Evolutionary conservation across 1,140 invertebrate genomes (phyloP), one percentile per base, ranked within the genome.

Genomic region (Campoletis sonorensis): DNA sequence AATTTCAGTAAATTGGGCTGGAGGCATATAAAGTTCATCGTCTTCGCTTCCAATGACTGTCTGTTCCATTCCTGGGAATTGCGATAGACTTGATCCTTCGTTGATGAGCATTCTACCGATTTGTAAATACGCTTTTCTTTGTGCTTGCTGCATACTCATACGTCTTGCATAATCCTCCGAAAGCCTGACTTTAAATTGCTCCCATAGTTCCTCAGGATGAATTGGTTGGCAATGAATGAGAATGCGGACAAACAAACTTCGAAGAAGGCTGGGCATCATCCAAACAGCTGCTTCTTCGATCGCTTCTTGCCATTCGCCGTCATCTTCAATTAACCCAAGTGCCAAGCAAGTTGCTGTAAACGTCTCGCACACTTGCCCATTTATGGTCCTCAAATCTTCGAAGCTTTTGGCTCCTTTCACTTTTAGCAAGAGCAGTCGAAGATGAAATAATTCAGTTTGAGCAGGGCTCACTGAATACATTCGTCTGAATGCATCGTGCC

Each of bases 401-500:
- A n/a, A n/a, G n/a, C n/a, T n/a, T n/a, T n/a, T n/a, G n/a, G n/a
- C n/a, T n/a, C n/a, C n/a, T n/a, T n/a, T n/a, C n/a, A n/a, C n/a
- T n/a, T n/a, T n/a, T n/a, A n/a, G n/a, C n/a, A n/a, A n/a, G n/a
- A n/a, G n/a, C n/a, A n/a, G n/a, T n/a, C n/a, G n/a, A n/a, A n/a
- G n/a, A n/a, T 81, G 80, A 68, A 68, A 81, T 49, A 81, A 54
- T 77, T 81, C 80, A 18, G 68, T n/a, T 80, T 82, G 80, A n/a
- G 61, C 71, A 33, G 83, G 83, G 80, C 70, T 80, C 18, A 82
- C 23, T 27, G 80, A 78, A n/a, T n/a, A n/a, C n/a, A n/a, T n/a
- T n/a, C n/a, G n/a, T n/a, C n/a, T n/a, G n/a, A n/a, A n/a, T n/a
- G 73, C 80, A 84, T 68, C 78, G 70, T 13, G 79, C 82, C 72